Percentiles rank a stretch among this genome's conserved stretches.
phyloP scores from a whole-genome alignment of 1,140 invertebrate genomes.

The Bombus breviceps region DNA sequence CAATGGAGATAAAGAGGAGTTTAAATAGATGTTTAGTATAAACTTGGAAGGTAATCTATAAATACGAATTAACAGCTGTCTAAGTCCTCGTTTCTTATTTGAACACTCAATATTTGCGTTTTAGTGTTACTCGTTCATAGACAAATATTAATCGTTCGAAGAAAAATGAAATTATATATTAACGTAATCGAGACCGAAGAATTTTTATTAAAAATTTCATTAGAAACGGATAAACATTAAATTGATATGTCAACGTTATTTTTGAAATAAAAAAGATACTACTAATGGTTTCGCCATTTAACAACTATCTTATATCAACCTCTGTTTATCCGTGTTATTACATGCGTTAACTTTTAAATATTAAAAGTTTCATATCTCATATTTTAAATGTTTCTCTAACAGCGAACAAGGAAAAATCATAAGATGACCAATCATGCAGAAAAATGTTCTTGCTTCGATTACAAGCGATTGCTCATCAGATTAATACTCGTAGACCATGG shows the following conservation, averaged over 20 bases:
- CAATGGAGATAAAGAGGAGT: not conserved
- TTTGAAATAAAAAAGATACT: not conserved
- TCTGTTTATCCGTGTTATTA: no score
- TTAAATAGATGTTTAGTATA: not conserved
- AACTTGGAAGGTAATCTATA: not conserved
- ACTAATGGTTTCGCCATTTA: no score
- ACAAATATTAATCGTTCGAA: not conserved
- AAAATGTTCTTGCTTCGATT: not conserved
- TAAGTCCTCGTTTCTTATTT: not conserved
- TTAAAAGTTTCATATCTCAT: no score
- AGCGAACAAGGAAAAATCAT: no score
- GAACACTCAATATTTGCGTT: not conserved
- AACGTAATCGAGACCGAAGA: not conserved
- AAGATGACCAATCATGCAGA: not conserved
- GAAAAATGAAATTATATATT: not conserved
- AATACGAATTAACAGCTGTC: not conserved
- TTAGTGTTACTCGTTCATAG: not conserved
- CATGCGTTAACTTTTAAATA: no score
- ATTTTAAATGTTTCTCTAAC: no score
- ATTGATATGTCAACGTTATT: not conserved
- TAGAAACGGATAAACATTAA: not conserved
- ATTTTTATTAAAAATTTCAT: not conserved
- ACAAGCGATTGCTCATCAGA: not conserved
- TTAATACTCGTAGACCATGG: not conserved
- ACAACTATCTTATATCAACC: not conserved